Base-by-base conservation (phyloP, 2,797 vertebrate genomes). In the Bucorvus abyssinicus region DNA sequence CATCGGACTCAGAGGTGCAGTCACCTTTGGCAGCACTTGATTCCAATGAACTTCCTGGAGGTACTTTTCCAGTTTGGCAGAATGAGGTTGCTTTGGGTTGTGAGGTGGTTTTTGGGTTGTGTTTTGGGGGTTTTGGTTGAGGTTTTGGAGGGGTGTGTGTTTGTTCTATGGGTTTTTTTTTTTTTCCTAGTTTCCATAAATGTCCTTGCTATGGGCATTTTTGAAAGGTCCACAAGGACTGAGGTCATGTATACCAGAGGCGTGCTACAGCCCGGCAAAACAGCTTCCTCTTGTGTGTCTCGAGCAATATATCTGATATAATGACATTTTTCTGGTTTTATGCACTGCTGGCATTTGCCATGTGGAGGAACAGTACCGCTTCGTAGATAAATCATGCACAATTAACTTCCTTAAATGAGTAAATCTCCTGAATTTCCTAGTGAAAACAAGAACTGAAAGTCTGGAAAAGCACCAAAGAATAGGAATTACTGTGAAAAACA, bases 401-500 rank as follows among this genome's bases (percentile, higher is more conserved):
- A 36, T 67, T 87, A 60, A 83, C 61, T 93, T 94, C 30, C 42
- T 68, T 20, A 67, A 84, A 90, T 22, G 68, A 75, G 24, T 65
- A 55, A 60, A 38, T n/a, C n/a, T 84, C 38, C 40, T 49, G 18
- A 60, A 55, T 65, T 89, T 81, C 60, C 22, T 71, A 6, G 34
- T 75, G 64, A 77, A 82, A 87, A 68, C 0, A 6, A 70, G 38
- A 49, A 68, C 69, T 21, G 7, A 59, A 79, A 76, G 34, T 56
- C 24, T 69, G 40, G 34, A 78, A 61, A 49, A 70, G 23, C 52
- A 63, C 34, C 53, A 36, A 36, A 87, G 63, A 92, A 32, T 29
- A 80, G 22, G 29, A 84, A 57, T 64, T 63, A 29, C 9, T 61
- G 2, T 81, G 34, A 40, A 42, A 71, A 56, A 91, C 83, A 60